These are phyloP conservation scores for Enteromius viviparus DNA, from an alignment of 2,797 vertebrate genomes.

Conservation along the genomic window DNA sequence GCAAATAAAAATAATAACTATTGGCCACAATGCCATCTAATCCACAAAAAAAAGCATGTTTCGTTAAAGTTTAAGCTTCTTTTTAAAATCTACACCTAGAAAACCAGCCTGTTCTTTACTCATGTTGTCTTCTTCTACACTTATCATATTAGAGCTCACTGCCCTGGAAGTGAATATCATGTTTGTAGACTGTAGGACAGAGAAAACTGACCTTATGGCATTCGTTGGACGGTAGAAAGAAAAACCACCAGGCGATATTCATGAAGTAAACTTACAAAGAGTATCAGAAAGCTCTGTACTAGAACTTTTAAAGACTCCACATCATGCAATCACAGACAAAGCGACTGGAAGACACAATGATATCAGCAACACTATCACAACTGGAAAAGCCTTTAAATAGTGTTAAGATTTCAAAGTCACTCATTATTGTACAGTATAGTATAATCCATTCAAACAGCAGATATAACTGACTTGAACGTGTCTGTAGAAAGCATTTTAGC, in stretches of 20 bases:
- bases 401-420: neutral
- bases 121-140: neutral
- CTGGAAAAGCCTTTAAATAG: constrained; percentile 20
- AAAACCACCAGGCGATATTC: neutral
- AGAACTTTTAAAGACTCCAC: neutral
- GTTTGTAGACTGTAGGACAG: constrained; percentile 3
- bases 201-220: neutral
- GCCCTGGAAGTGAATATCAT: constrained; percentile 11
- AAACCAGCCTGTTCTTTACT: constrained; percentile 9
- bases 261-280: constrained; percentile 4
- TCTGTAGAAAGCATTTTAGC: neutral
- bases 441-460: neutral
- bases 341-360: neutral
- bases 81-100: neutral
- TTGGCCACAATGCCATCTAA: constrained; percentile 7
- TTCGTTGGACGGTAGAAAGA: neutral
- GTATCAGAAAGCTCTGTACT: constrained; percentile 2
- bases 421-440: constrained; percentile 11
- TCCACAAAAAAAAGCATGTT: neutral
- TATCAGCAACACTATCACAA: constrained; percentile 12
- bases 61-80: neutral
- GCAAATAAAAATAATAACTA: neutral
- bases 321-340: constrained; percentile 33
- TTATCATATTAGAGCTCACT: neutral
- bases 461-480: neutral